Evolutionary conservation across 2,797 vertebrate genomes (phyloP).

Genomic region (Hemibagrus guttatus): DNA sequence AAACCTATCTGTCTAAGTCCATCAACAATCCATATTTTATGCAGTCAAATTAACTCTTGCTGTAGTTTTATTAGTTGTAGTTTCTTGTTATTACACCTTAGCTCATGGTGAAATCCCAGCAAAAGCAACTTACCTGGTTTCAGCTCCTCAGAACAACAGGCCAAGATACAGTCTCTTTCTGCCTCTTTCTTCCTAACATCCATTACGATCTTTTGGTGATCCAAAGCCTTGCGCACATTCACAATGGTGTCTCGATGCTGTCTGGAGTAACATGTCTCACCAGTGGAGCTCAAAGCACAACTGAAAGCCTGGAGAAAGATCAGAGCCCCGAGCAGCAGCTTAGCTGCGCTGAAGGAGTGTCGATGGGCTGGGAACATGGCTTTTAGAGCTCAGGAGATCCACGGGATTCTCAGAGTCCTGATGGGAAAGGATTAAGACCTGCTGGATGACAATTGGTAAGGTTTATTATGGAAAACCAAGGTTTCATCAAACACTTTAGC

Average conservation of each 20-base stretch:
- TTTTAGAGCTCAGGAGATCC: slow-evolving; percentile 34
- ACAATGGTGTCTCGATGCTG: slow-evolving; percentile 68
- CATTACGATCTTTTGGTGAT: slow-evolving; percentile 49
- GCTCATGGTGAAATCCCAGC: background rate
- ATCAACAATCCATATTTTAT: background rate
- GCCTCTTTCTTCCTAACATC: slow-evolving; percentile 55
- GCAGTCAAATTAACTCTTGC: background rate
- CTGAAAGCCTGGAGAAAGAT: slow-evolving; percentile 36
- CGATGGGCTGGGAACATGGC: slow-evolving; percentile 34
- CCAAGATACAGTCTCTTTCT: slow-evolving; percentile 73
- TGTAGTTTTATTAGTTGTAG: background rate
- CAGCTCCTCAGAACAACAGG: slow-evolving; percentile 75
- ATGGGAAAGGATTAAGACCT: slow-evolving; percentile 16
- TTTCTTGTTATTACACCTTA: background rate
- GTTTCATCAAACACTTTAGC: background rate
- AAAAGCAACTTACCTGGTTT: slow-evolving; percentile 39
- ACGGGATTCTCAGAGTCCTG: slow-evolving; percentile 27
- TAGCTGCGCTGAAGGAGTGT: slow-evolving; percentile 32
- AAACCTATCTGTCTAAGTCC: background rate
- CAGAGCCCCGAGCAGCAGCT: slow-evolving; percentile 37
- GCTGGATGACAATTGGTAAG: background rate
- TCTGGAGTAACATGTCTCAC: slow-evolving; percentile 75
- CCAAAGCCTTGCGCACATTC: slow-evolving; percentile 60
- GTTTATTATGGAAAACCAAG: background rate
- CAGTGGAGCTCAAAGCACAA: slow-evolving; percentile 37